Evolutionary conservation across 2,797 vertebrate species (phyloP).

Genomic region (Danio kyathit): DNA sequence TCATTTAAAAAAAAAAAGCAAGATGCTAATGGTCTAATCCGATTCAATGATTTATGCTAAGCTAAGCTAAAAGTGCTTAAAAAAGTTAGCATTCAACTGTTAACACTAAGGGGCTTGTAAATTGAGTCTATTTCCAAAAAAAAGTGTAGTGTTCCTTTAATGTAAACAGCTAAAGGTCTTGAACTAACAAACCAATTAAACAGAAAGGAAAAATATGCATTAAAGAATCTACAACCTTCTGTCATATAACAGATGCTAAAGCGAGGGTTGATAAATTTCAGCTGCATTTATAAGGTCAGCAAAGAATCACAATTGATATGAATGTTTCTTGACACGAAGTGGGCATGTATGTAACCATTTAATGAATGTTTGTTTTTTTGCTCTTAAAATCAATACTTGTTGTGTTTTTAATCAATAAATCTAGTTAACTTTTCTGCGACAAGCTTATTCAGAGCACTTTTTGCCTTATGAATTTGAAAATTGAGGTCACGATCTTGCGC

Average conservation of each 20-base stretch:
- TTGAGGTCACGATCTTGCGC: constrained; percentile 40
- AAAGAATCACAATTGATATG: background rate
- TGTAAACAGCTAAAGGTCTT: background rate
- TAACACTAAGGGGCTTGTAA: too few relatives aligned
- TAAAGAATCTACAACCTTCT: background rate
- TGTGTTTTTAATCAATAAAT: constrained; percentile 53
- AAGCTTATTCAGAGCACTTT: constrained; percentile 25
- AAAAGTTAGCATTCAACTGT: too few relatives aligned
- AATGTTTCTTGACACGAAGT: background rate
- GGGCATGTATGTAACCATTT: constrained; percentile 4
- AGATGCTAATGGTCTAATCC: too few relatives aligned
- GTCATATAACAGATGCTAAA: background rate
- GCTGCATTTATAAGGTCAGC: constrained; percentile 29
- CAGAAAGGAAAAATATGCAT: background rate
- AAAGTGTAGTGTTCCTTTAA: background rate
- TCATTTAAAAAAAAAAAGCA: too few relatives aligned
- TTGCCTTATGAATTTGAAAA: constrained; percentile 44
- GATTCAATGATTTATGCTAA: too few relatives aligned
- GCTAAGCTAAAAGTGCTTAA: too few relatives aligned
- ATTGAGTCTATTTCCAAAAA: too few relatives aligned
- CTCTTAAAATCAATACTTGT: constrained; percentile 43
- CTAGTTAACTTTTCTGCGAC: constrained; percentile 40
- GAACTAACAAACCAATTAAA: constrained; percentile 8
- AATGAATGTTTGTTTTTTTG: constrained; percentile 7
- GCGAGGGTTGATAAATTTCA: constrained; percentile 21